Percentiles rank a stretch among this genome's conserved stretches.
Evolutionary conservation across 2,113 vertebrate genomes (phyloP).

Genomic region (Natator depressus): DNA sequence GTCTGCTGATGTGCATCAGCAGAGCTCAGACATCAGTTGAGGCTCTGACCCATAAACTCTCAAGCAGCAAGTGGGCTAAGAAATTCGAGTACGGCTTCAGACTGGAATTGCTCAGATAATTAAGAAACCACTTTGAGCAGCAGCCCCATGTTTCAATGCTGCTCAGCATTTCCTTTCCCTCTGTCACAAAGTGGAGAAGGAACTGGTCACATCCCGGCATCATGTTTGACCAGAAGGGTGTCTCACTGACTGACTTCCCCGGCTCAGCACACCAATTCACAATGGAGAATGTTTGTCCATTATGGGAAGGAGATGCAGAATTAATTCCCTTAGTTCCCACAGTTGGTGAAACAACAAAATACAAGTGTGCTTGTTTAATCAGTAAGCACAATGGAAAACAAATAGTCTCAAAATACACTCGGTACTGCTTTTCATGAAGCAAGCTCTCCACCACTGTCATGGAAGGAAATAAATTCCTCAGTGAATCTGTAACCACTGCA

Average conservation of each 20-base stretch:
- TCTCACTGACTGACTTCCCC: background rate
- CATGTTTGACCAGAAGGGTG: conserved; percentile 59
- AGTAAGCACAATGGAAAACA: conserved; percentile 27
- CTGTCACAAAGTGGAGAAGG: conserved; percentile 56
- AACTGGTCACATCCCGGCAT: conserved; percentile 51
- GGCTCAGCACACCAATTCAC: conserved; percentile 18
- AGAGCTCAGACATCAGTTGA: background rate
- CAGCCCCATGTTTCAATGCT: background rate
- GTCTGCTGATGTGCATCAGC: conserved; percentile 8
- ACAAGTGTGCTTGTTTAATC: conserved; percentile 57
- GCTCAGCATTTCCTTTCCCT: conserved; percentile 60
- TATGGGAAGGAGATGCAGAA: background rate
- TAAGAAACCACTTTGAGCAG: conserved; percentile 49
- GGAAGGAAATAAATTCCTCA: background rate
- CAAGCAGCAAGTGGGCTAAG: background rate
- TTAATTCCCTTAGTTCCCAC: conserved; percentile 59
- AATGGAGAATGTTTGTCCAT: conserved; percentile 49
- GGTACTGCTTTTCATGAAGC: background rate
- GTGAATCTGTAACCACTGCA: background rate
- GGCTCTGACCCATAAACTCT: conserved; percentile 6
- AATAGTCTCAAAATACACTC: conserved; percentile 40
- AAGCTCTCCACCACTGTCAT: background rate
- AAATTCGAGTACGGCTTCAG: conserved; percentile 2
- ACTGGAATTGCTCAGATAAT: conserved; percentile 36
- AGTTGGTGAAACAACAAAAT: conserved; percentile 51